Evolutionary conservation across 2,888 invertebrate genomes (phyloP).

Genomic region (Diplolepis rosae): DNA sequence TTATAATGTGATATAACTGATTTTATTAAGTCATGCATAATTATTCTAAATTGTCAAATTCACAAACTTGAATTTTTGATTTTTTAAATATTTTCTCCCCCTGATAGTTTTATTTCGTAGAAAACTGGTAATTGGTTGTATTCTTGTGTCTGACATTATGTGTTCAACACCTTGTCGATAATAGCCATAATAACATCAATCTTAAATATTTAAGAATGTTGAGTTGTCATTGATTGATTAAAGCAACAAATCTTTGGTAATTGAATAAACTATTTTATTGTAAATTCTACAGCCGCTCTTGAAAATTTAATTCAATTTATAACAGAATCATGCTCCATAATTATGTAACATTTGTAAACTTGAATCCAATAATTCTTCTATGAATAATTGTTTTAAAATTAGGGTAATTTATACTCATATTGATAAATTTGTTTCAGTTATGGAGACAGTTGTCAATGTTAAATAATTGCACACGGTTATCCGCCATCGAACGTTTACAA

Average conservation of each 20-base stretch:
- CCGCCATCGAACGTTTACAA: constrained; percentile 77
- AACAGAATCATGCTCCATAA: background rate
- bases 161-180: background rate
- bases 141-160: background rate
- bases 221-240: too few relatives aligned
- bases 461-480: constrained; percentile 73
- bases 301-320: too few relatives aligned
- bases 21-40: constrained; percentile 29
- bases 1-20: constrained; percentile 53
- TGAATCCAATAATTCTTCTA: background rate
- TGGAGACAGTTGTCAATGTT: constrained; percentile 68
- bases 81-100: background rate
- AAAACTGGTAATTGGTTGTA: background rate
- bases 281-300: too few relatives aligned
- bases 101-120: background rate
- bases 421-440: constrained; percentile 60
- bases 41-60: background rate
- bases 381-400: background rate
- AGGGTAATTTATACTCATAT: background rate
- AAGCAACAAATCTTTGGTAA: too few relatives aligned
- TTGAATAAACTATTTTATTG: too few relatives aligned
- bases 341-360: constrained; percentile 18
- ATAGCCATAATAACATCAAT: too few relatives aligned
- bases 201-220: too few relatives aligned
- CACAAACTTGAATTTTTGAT: background rate